phyloP scores from a whole-genome alignment of 2,797 vertebrate genomes.

The Schizopygopsis pylzovi region DNA sequence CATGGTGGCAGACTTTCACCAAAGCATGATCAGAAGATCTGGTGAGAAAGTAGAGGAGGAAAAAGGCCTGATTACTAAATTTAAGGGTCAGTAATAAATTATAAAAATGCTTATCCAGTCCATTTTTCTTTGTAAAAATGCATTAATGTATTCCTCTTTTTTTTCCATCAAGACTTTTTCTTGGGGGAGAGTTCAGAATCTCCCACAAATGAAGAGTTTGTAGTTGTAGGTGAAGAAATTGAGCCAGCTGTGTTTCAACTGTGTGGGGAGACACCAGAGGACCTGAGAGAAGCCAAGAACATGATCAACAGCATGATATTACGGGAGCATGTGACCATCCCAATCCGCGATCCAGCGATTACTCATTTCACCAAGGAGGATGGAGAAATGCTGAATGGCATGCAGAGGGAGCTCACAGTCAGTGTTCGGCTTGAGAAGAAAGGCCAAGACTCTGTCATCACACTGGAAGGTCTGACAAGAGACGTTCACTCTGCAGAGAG shows the following conservation, averaged over 20 bases:
- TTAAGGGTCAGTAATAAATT: slow-evolving; percentile 64
- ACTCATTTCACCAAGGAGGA: slow-evolving; percentile 73
- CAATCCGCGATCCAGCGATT: slow-evolving; percentile 74
- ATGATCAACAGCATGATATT: slow-evolving; percentile 75
- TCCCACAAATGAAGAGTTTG: neutral
- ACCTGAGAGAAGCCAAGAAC: slow-evolving; percentile 65
- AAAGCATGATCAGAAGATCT: slow-evolving; percentile 79
- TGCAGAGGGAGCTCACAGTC: slow-evolving; percentile 79
- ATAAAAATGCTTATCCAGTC: neutral
- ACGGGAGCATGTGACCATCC: slow-evolving; percentile 72
- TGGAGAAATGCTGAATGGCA: slow-evolving; percentile 66
- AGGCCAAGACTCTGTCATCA: neutral
- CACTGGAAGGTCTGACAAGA: slow-evolving; percentile 76
- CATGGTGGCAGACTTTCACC: slow-evolving; percentile 80
- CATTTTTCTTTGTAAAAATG: neutral
- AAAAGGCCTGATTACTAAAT: neutral
- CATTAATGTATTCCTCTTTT: neutral
- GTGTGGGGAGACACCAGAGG: slow-evolving; percentile 77
- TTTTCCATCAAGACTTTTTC: slow-evolving; percentile 48
- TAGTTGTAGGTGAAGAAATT: slow-evolving; percentile 69
- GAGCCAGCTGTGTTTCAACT: slow-evolving; percentile 78
- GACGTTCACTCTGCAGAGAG: slow-evolving; percentile 76
- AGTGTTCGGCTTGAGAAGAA: slow-evolving; percentile 69
- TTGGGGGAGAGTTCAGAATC: slow-evolving; percentile 1
- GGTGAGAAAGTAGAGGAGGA: slow-evolving; percentile 41